phyloP scores from a whole-genome alignment of 1,140 invertebrate species.

The Caenorhabditis briggsae region DNA sequence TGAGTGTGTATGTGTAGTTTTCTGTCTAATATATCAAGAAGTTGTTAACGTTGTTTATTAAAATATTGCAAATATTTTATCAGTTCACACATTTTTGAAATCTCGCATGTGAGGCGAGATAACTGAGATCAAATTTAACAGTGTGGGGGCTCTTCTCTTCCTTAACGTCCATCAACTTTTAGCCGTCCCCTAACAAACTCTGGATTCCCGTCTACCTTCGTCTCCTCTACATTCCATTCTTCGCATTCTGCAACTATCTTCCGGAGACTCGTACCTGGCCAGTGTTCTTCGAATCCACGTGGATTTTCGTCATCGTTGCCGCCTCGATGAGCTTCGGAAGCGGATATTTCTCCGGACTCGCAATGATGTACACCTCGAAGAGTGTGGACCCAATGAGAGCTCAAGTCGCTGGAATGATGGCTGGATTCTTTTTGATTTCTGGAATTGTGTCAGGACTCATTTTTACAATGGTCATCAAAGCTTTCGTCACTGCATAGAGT shows the following conservation, averaged over 20 bases:
- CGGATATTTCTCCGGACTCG: conserved; percentile 91
- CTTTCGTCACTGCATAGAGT: conserved; percentile 26
- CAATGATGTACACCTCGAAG: conserved; percentile 96
- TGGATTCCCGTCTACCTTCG: conserved; percentile 87
- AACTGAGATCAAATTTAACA: too few relatives aligned
- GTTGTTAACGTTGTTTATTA: too few relatives aligned
- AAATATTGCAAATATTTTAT: too few relatives aligned
- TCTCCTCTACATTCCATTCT: conserved; percentile 88
- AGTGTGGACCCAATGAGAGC: conserved; percentile 87
- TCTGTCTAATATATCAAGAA: too few relatives aligned
- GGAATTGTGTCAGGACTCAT: conserved; percentile 59
- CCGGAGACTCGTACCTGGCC: conserved; percentile 81
- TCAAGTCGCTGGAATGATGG: conserved; percentile 92
- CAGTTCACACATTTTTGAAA: too few relatives aligned
- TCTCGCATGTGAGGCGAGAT: too few relatives aligned
- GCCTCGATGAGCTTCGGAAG: conserved; percentile 87
- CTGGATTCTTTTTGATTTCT: conserved; percentile 88
- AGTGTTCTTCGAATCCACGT: conserved; percentile 87
- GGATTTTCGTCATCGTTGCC: conserved; percentile 85
- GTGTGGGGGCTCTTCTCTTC: too few relatives aligned
- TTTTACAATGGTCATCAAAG: conserved; percentile 56
- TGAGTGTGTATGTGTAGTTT: too few relatives aligned
- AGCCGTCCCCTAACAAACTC: conserved; percentile 87
- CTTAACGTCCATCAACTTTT: background rate
- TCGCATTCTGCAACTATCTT: conserved; percentile 90